Conservation (phyloP, 2,797 vertebrate genomes). For the Pseudomugil tenellus region DNA sequence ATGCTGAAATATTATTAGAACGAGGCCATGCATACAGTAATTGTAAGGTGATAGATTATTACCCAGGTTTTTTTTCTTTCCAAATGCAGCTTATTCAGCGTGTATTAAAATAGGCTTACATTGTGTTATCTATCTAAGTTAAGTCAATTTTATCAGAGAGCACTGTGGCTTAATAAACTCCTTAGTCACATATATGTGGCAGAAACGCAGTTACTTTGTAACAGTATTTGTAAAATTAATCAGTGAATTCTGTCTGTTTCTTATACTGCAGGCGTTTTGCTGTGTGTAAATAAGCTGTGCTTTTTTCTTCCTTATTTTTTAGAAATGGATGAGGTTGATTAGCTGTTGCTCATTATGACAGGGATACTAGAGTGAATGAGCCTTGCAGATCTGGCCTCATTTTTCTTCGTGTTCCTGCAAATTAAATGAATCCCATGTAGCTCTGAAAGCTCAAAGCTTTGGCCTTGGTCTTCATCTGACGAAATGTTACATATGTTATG, state of each 20-base stretch:
- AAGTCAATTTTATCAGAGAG: slow-evolving; percentile 65
- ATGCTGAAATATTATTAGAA: slow-evolving; percentile 62
- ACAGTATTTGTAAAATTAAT: slow-evolving; percentile 61
- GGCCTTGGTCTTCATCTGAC: slow-evolving; percentile 76
- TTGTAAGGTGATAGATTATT: slow-evolving; percentile 68
- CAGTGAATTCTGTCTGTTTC: slow-evolving; percentile 26
- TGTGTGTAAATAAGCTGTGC: slow-evolving; percentile 21
- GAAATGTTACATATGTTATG: slow-evolving; percentile 75
- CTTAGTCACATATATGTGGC: slow-evolving; percentile 56
- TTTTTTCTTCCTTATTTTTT: slow-evolving; percentile 56
- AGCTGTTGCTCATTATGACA: slow-evolving; percentile 71
- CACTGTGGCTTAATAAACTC: slow-evolving; percentile 52
- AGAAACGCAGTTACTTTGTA: slow-evolving; percentile 12
- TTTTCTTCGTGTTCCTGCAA: slow-evolving; percentile 74
- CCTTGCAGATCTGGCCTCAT: slow-evolving; percentile 65
- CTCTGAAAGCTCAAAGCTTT: slow-evolving; percentile 64
- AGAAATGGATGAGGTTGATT: slow-evolving; percentile 75
- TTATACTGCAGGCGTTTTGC: slow-evolving; percentile 29
- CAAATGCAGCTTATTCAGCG: slow-evolving; percentile 60
- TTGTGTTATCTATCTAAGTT: slow-evolving; percentile 68
- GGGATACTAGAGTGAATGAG: slow-evolving; percentile 59
- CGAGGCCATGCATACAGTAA: slow-evolving; percentile 51
- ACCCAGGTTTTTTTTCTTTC: slow-evolving; percentile 23
- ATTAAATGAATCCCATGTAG: slow-evolving; percentile 76
- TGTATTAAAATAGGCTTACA: slow-evolving; percentile 54